phyloP scores from a whole-genome alignment of 2,113 vertebrate genomes.

The Paratilapia polleni region DNA sequence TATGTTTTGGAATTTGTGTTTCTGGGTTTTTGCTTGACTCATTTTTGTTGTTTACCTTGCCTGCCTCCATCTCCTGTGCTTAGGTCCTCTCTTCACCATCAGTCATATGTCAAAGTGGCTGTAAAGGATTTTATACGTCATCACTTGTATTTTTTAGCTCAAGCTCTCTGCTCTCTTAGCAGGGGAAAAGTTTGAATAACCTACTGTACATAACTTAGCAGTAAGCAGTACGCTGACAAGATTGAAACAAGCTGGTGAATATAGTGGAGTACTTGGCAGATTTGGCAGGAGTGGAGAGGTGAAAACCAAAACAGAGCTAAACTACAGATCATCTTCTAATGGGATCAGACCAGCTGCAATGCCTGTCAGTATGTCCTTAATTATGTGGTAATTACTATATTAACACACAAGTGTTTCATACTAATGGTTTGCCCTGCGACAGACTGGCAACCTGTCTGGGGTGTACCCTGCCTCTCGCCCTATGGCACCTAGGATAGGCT shows the following conservation, averaged over 20 bases:
- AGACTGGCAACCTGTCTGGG: too few species aligned
- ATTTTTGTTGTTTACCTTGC: too few species aligned
- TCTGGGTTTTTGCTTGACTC: not conserved
- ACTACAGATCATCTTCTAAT: not conserved
- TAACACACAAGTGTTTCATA: not conserved
- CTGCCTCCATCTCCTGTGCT: not conserved
- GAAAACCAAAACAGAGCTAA: not conserved
- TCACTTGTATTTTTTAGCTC: not conserved
- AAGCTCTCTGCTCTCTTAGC: not conserved
- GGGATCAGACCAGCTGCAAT: not conserved
- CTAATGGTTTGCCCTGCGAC: too few species aligned
- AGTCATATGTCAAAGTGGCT: not conserved
- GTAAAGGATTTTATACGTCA: not conserved
- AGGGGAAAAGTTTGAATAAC: not conserved
- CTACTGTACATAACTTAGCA: not conserved
- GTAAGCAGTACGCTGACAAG: not conserved
- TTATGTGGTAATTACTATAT: not conserved
- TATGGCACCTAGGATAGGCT: too few species aligned
- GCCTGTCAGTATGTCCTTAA: not conserved
- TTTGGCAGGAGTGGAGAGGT: not conserved
- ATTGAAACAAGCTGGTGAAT: not conserved
- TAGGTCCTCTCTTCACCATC: not conserved
- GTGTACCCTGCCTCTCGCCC: too few species aligned
- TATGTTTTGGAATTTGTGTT: too few species aligned
- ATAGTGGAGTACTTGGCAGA: not conserved